These are phyloP conservation scores for Drosophila arawakana DNA, from an alignment of 1,140 invertebrate species.

Conservation along the genomic window DNA sequence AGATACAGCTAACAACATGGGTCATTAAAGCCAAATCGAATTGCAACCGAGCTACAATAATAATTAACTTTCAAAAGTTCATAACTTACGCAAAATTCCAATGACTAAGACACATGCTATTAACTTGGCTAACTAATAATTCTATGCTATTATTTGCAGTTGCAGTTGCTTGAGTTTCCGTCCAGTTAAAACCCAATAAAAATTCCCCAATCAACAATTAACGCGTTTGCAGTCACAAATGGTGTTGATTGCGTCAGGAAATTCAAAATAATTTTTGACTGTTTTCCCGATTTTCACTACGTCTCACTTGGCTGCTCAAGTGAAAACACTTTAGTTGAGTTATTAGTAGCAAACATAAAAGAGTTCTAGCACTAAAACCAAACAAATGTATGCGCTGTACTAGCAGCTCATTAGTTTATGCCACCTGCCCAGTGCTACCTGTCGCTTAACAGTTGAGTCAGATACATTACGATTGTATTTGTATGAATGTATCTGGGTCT, in stretches of 20 bases:
- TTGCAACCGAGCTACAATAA: constrained; percentile 38
- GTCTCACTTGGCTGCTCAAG: constrained; percentile 67
- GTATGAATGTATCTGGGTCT: not conserved
- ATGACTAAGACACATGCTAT: constrained; percentile 57
- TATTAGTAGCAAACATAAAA: constrained; percentile 44
- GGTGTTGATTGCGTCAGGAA: constrained; percentile 41
- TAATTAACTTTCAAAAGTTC: constrained; percentile 60
- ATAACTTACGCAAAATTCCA: constrained; percentile 13
- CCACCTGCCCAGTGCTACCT: constrained; percentile 62
- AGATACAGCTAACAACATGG: constrained; percentile 13
- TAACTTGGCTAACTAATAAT: constrained; percentile 30
- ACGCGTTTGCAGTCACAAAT: constrained; percentile 5
- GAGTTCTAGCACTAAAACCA: not conserved
- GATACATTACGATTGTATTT: not conserved
- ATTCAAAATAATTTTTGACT: constrained; percentile 12
- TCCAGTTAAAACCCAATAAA: constrained; percentile 27
- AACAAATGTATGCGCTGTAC: constrained; percentile 16
- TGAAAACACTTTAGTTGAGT: constrained; percentile 46
- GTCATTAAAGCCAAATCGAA: constrained; percentile 38
- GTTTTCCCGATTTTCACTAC: constrained; percentile 32
- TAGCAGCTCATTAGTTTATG: constrained; percentile 70
- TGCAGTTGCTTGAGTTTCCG: constrained; percentile 21
- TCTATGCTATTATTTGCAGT: constrained; percentile 26
- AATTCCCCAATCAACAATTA: constrained; percentile 18
- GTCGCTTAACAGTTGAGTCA: constrained; percentile 53